Conservation (phyloP, 23 tunicate genomes). For the Trididemnum clinides region DNA sequence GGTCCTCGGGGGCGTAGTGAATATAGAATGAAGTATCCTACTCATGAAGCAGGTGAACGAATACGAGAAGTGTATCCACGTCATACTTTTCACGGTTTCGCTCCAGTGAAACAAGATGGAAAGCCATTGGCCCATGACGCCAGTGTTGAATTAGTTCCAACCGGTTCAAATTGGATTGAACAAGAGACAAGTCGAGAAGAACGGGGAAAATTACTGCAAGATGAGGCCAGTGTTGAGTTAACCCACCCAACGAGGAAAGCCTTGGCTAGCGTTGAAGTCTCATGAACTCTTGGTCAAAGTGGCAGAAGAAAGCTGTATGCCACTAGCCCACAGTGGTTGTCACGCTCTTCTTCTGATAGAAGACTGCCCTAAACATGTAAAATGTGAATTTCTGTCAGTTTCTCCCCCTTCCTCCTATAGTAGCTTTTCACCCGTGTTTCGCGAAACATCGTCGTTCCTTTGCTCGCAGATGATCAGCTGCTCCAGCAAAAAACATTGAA, state of each 20-base stretch:
- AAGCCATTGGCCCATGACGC: slow-evolving; percentile 64
- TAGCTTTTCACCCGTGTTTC: too few species aligned
- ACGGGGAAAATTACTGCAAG: background rate
- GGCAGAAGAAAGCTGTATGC: too few species aligned
- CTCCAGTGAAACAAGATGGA: slow-evolving; percentile 35
- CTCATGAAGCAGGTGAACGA: background rate
- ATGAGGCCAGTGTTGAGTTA: slow-evolving; percentile 59
- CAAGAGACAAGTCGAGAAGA: background rate
- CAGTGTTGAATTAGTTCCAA: slow-evolving; percentile 15
- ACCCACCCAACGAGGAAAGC: background rate
- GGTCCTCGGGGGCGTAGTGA: slow-evolving; percentile 43
- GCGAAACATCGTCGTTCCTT: too few species aligned
- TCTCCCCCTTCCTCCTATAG: too few species aligned
- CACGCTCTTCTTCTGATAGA: too few species aligned
- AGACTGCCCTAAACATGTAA: too few species aligned
- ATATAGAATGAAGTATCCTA: slow-evolving; percentile 39
- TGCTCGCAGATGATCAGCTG: too few species aligned
- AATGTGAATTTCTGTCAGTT: too few species aligned
- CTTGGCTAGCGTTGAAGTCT: background rate
- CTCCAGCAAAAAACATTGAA: too few species aligned
- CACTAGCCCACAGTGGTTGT: too few species aligned
- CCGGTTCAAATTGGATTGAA: background rate
- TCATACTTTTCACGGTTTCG: slow-evolving; percentile 58
- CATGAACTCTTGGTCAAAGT: background rate
- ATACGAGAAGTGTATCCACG: slow-evolving; percentile 59